Evolutionary conservation across 1,140 invertebrate species (phyloP).

Genomic region (Drosophila setifemur): DNA sequence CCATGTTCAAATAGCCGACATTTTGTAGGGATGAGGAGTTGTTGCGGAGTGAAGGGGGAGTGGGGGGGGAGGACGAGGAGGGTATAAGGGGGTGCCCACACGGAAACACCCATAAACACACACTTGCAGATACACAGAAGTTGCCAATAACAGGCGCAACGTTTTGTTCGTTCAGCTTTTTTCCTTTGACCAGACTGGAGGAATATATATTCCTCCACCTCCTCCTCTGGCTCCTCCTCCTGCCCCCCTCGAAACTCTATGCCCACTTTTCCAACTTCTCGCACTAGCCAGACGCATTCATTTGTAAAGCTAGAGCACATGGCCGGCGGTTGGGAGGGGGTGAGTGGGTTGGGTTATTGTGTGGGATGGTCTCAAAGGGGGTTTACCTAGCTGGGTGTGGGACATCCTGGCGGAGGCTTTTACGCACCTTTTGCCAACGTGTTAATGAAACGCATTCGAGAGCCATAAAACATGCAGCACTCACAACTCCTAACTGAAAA

Average conservation of each 20-base stretch:
- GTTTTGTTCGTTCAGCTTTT: constrained; percentile 68
- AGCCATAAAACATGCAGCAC: constrained; percentile 47
- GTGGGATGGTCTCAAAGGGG: neutral
- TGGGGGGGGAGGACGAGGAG: neutral
- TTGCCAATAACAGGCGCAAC: constrained; percentile 75
- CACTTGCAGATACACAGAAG: constrained; percentile 41
- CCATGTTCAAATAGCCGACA: constrained; percentile 70
- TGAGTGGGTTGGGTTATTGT: neutral
- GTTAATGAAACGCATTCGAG: constrained; percentile 75
- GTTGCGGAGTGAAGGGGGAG: neutral
- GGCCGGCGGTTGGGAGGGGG: neutral
- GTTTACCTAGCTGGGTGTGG: neutral
- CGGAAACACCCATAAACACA: constrained; percentile 21
- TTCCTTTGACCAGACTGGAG: constrained; percentile 68
- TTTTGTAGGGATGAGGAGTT: neutral
- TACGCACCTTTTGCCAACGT: constrained; percentile 75
- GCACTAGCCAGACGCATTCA: constrained; percentile 68
- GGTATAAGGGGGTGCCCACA: neutral
- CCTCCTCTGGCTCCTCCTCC: no score
- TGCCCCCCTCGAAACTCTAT: neutral
- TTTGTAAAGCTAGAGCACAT: constrained; percentile 71
- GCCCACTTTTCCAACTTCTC: constrained; percentile 15
- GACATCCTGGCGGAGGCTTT: constrained; percentile 31
- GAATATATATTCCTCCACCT: no score
- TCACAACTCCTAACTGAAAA: constrained; percentile 2